Base-by-base conservation (phyloP, 2,888 invertebrate genomes). In the Seira musarum region DNA sequence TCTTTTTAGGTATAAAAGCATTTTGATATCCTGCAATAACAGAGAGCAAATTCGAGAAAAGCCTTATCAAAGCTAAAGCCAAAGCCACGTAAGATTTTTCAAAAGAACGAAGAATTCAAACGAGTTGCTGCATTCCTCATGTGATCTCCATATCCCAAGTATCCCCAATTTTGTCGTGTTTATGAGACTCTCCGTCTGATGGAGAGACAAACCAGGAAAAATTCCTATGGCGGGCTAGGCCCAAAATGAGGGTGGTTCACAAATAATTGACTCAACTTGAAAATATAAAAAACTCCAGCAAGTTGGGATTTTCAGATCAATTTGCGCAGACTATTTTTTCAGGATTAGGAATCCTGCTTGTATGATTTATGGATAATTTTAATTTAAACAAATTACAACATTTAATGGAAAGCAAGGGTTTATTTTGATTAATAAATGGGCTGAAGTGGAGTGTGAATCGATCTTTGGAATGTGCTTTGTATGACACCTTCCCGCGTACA, bases 401-500 rank as follows among this genome's bases (percentile, higher is more conserved):
- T n/a, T n/a, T n/a, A n/a, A n/a, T n/a, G n/a, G n/a, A n/a, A n/a
- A n/a, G 30, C 30, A 30, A 30, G 30, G 30, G 49, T 49, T 49
- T 13, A 8, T 13, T 49, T 13, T 49, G 49, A 3, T 15, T 49
- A n/a, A 15, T 49, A 40, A 40, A 40, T 13, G 13, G 49, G 49
- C 49, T n/a, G 3, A 8, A 8, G 49, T 49, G 15, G 49, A 30
- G 3, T 49, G 17, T 49, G 15, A 49, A 49, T 2, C 13, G 17
- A 49, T 15, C 49, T 49, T 49, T 57, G 17, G 60, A 71, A 60
- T 66, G 60, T 71, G 60, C 71, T 78, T 78, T 78, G 78, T 72
- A 72, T 22, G 13, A 22, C 21, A 15, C 21, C 61, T 79, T 79
- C 78, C 78, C 78, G 78, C 78, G 78, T 63, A 63, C 17, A 17